phyloP scores from a whole-genome alignment of 2,797 vertebrate species.

The Malacoctenus gilli region DNA sequence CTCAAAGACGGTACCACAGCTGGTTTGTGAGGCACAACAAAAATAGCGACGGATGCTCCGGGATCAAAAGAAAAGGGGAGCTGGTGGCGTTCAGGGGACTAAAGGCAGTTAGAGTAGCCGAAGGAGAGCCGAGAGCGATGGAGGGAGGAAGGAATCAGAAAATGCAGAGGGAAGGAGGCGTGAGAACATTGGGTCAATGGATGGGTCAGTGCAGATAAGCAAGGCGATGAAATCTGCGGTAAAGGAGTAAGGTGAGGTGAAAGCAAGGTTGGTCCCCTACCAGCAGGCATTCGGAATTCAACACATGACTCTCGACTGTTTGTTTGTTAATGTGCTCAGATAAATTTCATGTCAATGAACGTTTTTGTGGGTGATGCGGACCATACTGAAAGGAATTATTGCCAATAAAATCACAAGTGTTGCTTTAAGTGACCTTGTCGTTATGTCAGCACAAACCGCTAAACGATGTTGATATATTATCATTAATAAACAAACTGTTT shows the following conservation, averaged over 20 bases:
- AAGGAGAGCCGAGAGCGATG: slow-evolving; percentile 18
- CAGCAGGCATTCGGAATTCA: slow-evolving; percentile 2
- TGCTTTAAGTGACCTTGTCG: neutral
- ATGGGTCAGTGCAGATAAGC: slow-evolving; percentile 41
- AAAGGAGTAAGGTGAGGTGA: slow-evolving; percentile 8
- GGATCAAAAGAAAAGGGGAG: slow-evolving; percentile 30
- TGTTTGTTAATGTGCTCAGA: slow-evolving; percentile 1
- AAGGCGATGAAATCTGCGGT: slow-evolving; percentile 25
- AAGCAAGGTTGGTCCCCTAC: neutral
- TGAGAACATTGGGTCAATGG: slow-evolving; percentile 42
- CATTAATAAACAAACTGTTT: neutral
- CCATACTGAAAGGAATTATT: slow-evolving; percentile 1
- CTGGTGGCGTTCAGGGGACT: slow-evolving; percentile 2
- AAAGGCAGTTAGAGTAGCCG: slow-evolving; percentile 13
- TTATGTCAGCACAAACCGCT: slow-evolving; percentile 5
- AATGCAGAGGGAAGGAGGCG: slow-evolving; percentile 15
- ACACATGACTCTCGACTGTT: neutral
- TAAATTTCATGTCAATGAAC: neutral
- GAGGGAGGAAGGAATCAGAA: slow-evolving; percentile 10
- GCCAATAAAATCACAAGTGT: slow-evolving; percentile 2
- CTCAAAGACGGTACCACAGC: no score
- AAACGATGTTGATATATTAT: neutral
- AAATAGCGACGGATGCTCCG: slow-evolving; percentile 9
- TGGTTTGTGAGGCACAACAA: slow-evolving; percentile 10
- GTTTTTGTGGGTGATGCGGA: neutral